phyloP scores from a whole-genome alignment of 1,140 invertebrate species.

The Xylocopa sonorina region DNA sequence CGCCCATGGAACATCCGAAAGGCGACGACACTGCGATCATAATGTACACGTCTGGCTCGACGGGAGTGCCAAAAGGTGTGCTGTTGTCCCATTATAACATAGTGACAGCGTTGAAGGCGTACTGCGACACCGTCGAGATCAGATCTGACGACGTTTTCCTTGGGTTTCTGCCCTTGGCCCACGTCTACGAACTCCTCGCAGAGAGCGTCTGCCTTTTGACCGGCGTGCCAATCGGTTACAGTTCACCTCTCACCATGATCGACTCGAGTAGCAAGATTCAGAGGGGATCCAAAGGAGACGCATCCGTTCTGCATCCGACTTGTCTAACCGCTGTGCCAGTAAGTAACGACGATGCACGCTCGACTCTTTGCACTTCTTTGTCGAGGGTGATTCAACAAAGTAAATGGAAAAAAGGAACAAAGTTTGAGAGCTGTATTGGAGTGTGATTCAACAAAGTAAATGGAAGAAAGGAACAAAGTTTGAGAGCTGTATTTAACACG shows the following conservation, averaged over 20 bases:
- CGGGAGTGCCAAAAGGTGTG: constrained; percentile 94
- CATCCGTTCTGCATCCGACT: constrained; percentile 94
- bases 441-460: too few species aligned
- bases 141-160: constrained; percentile 92
- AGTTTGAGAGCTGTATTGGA: too few species aligned
- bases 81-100: constrained; percentile 95
- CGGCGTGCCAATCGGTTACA: constrained; percentile 98
- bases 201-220: constrained; percentile 88
- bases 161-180: constrained; percentile 97
- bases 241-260: constrained; percentile 96
- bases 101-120: constrained; percentile 93
- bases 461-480: too few species aligned
- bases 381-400: too few species aligned
- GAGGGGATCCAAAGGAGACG: constrained; percentile 94
- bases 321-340: constrained; percentile 98
- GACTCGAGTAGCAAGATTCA: constrained; percentile 98
- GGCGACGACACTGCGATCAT: constrained; percentile 93
- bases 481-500: too few species aligned
- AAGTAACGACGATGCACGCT: too few species aligned
- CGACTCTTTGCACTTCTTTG: too few species aligned
- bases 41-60: constrained; percentile 98
- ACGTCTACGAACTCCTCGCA: constrained; percentile 96
- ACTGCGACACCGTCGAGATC: constrained; percentile 90
- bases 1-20: constrained; percentile 83
- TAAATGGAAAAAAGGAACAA: too few species aligned